These are phyloP conservation scores for Shinisaurus crocodilurus DNA, from an alignment of 2,113 vertebrate species.

Conservation along the genomic window DNA sequence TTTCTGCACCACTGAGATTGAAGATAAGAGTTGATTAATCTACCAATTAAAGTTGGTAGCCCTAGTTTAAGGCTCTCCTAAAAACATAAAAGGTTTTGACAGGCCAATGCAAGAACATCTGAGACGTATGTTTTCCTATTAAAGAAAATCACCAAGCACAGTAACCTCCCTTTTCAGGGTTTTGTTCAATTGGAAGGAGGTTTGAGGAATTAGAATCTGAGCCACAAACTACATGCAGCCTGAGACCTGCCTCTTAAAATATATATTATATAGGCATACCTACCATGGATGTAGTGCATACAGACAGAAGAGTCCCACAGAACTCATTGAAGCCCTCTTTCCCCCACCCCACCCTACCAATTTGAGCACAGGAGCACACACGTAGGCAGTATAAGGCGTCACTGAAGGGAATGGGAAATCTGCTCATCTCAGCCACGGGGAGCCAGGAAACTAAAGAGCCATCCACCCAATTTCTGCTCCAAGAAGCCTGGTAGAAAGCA, in stretches of 20 bases:
- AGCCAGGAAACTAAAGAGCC: background rate
- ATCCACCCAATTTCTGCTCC: background rate
- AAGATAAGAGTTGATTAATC: background rate
- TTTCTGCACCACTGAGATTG: background rate
- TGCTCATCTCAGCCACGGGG: no score
- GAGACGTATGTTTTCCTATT: background rate
- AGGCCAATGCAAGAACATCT: background rate
- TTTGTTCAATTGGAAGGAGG: background rate
- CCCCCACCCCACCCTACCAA: background rate
- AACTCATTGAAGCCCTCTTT: background rate
- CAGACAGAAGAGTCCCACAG: background rate
- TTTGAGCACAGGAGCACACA: background rate
- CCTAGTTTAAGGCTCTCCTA: background rate
- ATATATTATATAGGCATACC: background rate
- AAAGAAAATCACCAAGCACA: background rate
- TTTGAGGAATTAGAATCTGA: background rate
- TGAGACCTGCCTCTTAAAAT: background rate
- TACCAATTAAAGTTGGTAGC: background rate
- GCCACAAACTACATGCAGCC: background rate
- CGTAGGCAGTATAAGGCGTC: background rate
- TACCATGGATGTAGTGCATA: background rate
- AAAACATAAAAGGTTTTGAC: background rate
- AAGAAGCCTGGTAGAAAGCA: background rate
- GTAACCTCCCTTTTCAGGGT: background rate
- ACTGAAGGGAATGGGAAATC: background rate